Conservation (phyloP, 2,113 vertebrate genomes). For the Phrynosoma platyrhinos region DNA sequence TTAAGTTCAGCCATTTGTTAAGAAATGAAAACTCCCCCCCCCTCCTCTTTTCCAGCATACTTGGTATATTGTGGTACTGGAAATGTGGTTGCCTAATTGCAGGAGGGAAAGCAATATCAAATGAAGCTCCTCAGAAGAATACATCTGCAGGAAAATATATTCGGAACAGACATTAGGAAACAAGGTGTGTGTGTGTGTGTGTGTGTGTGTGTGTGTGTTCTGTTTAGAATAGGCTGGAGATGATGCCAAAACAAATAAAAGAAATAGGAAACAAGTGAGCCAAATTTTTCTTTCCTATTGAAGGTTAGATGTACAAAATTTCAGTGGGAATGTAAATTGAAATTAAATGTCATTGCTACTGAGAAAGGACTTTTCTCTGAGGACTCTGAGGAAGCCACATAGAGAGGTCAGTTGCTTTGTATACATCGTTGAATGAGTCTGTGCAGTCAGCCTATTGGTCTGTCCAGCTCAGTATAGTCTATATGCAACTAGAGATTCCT, state of each 20-base stretch:
- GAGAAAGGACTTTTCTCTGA: not conserved
- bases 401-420: not conserved
- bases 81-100: too few species aligned
- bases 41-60: not conserved
- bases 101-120: too few species aligned
- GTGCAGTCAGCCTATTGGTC: not conserved
- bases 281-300: not conserved
- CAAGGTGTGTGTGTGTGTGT: not conserved
- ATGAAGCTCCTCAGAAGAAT: not conserved
- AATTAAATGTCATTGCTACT: not conserved
- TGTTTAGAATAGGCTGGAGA: not conserved
- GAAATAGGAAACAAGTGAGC: not conserved
- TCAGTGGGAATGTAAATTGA: constrained; percentile 2
- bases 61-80: not conserved
- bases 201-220: not conserved
- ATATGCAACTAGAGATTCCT: too few species aligned
- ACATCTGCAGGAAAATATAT: not conserved
- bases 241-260: not conserved
- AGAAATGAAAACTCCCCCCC: constrained; percentile 45
- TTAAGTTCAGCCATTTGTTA: constrained; percentile 56
- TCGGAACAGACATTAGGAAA: not conserved
- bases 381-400: not conserved
- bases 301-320: constrained; percentile 1
- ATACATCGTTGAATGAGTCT: not conserved
- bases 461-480: not conserved